These are phyloP conservation scores for Galerucella pusilla DNA, from an alignment of 2,888 invertebrate genomes.

Conservation along the genomic window DNA sequence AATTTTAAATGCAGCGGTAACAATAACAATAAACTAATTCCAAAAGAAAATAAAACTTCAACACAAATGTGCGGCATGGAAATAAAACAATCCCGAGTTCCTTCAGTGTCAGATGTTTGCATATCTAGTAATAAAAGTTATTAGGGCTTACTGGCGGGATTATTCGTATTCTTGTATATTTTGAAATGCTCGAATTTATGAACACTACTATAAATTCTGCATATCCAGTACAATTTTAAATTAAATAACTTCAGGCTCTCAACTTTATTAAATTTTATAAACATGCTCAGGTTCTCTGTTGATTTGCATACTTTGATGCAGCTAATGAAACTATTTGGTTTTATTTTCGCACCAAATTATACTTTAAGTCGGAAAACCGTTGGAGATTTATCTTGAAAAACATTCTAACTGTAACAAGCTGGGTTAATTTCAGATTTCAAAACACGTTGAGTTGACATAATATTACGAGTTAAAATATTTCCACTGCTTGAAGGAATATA, in stretches of 20 bases:
- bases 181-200: slow-evolving; percentile 22
- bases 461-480: too few relatives aligned
- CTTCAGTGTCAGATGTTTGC: slow-evolving; percentile 3
- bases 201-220: slow-evolving; percentile 21
- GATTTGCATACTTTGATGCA: slow-evolving; percentile 18
- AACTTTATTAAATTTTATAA: slow-evolving; percentile 26
- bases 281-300: slow-evolving; percentile 14
- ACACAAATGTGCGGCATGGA: background rate
- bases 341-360: background rate
- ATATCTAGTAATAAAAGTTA: slow-evolving; percentile 4
- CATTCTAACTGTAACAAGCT: background rate
- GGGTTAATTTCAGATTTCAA: background rate
- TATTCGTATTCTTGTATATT: slow-evolving; percentile 25
- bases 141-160: slow-evolving; percentile 14
- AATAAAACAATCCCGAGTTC: background rate
- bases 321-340: background rate
- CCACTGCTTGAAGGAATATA: too few relatives aligned
- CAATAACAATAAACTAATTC: background rate
- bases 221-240: slow-evolving; percentile 12
- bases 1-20: background rate
- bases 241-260: slow-evolving; percentile 26
- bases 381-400: background rate
- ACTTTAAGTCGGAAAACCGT: background rate
- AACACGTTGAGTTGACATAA: too few relatives aligned
- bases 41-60: background rate